Conservation (phyloP, 2,113 vertebrate genomes). For the Myotis yumanensis region DNA sequence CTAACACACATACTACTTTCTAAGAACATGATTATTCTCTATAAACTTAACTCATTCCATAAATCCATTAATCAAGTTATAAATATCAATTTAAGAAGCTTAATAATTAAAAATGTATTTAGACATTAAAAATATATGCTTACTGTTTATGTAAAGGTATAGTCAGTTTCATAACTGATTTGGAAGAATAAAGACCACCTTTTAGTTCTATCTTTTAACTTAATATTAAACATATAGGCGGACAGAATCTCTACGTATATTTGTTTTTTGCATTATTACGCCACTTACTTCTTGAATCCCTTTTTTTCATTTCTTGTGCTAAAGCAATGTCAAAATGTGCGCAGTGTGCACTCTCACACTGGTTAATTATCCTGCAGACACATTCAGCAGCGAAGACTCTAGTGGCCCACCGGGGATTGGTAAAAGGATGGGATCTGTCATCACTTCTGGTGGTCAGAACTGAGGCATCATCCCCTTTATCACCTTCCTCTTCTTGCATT, state of each 20-base stretch:
- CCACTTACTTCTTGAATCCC: conserved; percentile 88
- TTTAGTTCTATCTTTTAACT: background rate
- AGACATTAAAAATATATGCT: background rate
- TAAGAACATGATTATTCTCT: background rate
- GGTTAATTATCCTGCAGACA: conserved; percentile 91
- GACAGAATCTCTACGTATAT: background rate
- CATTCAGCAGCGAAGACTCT: conserved; percentile 93
- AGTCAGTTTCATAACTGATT: background rate
- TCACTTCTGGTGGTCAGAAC: conserved; percentile 83
- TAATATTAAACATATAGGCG: conserved; percentile 21
- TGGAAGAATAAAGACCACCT: background rate
- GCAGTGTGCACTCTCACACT: conserved; percentile 86
- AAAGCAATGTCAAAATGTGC: conserved; percentile 92
- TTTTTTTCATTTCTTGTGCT: conserved; percentile 91
- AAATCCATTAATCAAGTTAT: background rate
- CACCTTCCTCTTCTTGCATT: conserved; percentile 89
- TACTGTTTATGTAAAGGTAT: background rate
- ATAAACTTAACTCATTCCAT: conserved; percentile 3
- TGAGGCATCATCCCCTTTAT: conserved; percentile 87
- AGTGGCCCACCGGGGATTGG: conserved; percentile 92
- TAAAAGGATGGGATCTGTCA: conserved; percentile 87
- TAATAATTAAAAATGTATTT: background rate
- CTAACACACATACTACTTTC: background rate
- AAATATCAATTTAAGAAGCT: conserved; percentile 17
- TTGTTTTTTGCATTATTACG: background rate